Base-by-base conservation (phyloP, 2,888 invertebrate species). In the Melitaea athalia region DNA sequence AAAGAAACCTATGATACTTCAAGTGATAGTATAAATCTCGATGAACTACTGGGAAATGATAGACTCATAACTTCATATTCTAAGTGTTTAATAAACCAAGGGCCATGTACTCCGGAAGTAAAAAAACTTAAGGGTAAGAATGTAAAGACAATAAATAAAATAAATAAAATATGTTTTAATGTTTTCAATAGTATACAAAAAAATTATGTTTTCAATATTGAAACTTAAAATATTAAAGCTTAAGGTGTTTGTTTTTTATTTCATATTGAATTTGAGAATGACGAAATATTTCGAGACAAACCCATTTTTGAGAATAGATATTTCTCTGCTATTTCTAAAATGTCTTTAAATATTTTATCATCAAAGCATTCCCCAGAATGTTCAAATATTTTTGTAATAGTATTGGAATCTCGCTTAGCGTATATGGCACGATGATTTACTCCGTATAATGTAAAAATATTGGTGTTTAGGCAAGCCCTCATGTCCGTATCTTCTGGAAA, bases 101-200 rank as follows among this genome's bases (percentile, higher is more conserved):
- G 95, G 57, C 94, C 93, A 4, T 96, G 96, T 81, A 95, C 95
- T 0, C 93, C 96, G 10, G 96, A 96, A 85, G 95, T 94, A 55
- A 94, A 94, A 76, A 94, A 95, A 88, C 86, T 96, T 0, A 96
- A 95, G 91, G 94, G 96, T 96, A 89, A 92, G 74, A 50, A 62
- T 57, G 17, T 42, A 47, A 24, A 57, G 0, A 11, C n/a, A 12
- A 10, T 55, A 33, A n/a, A 24, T 12, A 12, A 11, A 24, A 52
- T 3, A 5, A 24, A 12, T 45, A 6, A 6, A 24, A 12, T 24
- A 15, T 50, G n/a, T 12, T 52, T 24, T 52, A 12, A 31, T 4
- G 12, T 52, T 24, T 15, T 52, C 11, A 24, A 12, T 24, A 31
- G 31, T 24, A 4, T 24, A 52, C 67, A 59, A 57, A 57, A 53